These are phyloP conservation scores for Platerodrilus igneus DNA, from an alignment of 2,888 invertebrate genomes.

Conservation along the genomic window DNA sequence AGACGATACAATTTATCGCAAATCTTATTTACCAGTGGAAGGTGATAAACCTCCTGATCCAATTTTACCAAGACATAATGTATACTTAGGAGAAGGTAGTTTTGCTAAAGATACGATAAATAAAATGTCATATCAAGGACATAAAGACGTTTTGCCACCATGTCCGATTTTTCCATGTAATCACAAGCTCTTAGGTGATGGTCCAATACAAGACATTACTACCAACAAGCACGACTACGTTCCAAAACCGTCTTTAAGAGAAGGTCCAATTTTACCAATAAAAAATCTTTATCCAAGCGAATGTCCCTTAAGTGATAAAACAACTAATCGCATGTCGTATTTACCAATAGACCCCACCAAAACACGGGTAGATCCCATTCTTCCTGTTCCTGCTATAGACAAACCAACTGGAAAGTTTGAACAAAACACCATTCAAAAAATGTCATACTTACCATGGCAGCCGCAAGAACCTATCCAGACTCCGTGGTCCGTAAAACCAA, in stretches of 20 bases:
- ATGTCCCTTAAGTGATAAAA: conserved; percentile 49
- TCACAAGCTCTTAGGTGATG: conserved; percentile 59
- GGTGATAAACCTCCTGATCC: conserved; percentile 37
- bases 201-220: conserved; percentile 68
- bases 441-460: conserved; percentile 51
- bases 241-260: conserved; percentile 55
- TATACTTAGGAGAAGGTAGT: conserved; percentile 47
- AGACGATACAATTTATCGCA: conserved; percentile 59
- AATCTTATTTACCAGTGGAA: conserved; percentile 58
- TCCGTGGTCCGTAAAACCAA: conserved; percentile 46
- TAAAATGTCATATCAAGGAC: conserved; percentile 54
- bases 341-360: conserved; percentile 48
- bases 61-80: conserved; percentile 42
- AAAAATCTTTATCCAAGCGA: conserved; percentile 42
- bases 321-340: conserved; percentile 56
- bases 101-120: conserved; percentile 54
- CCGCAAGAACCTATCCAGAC: conserved; percentile 42
- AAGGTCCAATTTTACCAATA: conserved; percentile 45
- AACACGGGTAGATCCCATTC: conserved; percentile 33
- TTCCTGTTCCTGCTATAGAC: conserved; percentile 37
- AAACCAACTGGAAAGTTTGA: conserved; percentile 40
- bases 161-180: conserved; percentile 57
- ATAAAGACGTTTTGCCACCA: conserved; percentile 52
- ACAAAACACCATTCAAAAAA: conserved; percentile 42
- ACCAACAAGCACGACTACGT: conserved; percentile 71